Evolutionary conservation across 92 coral and sea anemone genomes (phyloP).

Genomic region (Porites divaricata): DNA sequence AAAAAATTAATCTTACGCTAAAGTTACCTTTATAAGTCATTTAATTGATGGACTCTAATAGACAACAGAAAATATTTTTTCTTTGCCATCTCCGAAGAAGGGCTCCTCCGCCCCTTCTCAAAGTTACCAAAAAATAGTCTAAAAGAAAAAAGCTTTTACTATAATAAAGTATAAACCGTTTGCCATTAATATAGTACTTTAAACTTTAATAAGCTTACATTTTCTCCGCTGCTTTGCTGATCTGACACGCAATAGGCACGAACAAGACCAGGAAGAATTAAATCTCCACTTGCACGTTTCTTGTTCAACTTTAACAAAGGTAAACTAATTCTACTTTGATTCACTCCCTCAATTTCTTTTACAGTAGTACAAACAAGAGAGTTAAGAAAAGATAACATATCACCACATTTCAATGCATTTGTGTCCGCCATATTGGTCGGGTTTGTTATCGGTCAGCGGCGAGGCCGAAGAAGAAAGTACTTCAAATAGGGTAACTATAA

Average conservation of each 20-base stretch:
- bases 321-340: background rate
- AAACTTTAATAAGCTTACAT: background rate
- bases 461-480: too few relatives aligned
- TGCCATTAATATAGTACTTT: too few relatives aligned
- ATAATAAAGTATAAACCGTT: background rate
- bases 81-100: too few relatives aligned
- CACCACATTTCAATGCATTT: background rate
- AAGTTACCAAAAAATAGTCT: background rate
- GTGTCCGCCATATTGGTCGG: background rate
- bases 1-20: too few relatives aligned
- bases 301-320: conserved; percentile 18
- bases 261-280: conserved; percentile 47
- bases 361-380: conserved; percentile 14
- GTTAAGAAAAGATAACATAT: conserved; percentile 14
- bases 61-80: too few relatives aligned
- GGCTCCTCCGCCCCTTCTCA: too few relatives aligned
- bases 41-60: too few relatives aligned
- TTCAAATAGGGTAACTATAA: too few relatives aligned
- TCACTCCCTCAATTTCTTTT: background rate
- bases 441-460: too few relatives aligned
- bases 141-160: background rate
- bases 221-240: background rate
- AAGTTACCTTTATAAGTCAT: too few relatives aligned
- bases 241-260: conserved; percentile 8
- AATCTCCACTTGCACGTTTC: conserved; percentile 43